Percentiles rank a stretch among this genome's conserved stretches.
Evolutionary conservation across 2,113 vertebrate genomes (phyloP).

Genomic region (Istiophorus platypterus): DNA sequence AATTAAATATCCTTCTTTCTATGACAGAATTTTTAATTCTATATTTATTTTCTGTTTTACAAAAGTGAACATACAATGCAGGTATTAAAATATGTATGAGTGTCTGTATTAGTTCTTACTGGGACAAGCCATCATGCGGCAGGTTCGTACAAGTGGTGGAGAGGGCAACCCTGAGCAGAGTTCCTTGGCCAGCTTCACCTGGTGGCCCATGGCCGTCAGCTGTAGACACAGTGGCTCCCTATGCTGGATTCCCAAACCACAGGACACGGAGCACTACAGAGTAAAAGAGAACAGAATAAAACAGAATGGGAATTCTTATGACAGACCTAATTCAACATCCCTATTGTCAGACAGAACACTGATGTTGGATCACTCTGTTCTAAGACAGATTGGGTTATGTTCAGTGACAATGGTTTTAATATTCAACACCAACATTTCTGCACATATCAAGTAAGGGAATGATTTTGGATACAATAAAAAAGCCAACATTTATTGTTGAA

Average conservation of each 20-base stretch:
- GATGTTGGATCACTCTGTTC: neutral
- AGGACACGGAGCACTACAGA: slow-evolving; percentile 91
- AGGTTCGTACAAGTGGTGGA: slow-evolving; percentile 85
- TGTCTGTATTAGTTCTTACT: slow-evolving; percentile 84
- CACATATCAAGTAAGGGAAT: neutral
- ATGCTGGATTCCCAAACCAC: slow-evolving; percentile 89
- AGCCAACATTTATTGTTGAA: too few species aligned
- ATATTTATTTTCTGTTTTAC: neutral
- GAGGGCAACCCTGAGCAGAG: slow-evolving; percentile 81
- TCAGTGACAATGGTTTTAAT: neutral
- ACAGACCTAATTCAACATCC: too few species aligned
- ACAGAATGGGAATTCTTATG: too few species aligned
- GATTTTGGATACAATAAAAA: too few species aligned
- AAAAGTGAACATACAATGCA: neutral
- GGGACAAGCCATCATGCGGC: slow-evolving; percentile 87
- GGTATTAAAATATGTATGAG: neutral
- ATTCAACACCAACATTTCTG: neutral
- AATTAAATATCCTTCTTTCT: too few species aligned
- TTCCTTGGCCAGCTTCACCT: slow-evolving; percentile 78
- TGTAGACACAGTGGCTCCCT: slow-evolving; percentile 86
- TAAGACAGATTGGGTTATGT: neutral
- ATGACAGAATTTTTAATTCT: too few species aligned
- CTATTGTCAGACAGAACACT: neutral
- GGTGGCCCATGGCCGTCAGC: slow-evolving; percentile 84
- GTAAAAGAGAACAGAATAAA: slow-evolving; percentile 23